phyloP scores from a whole-genome alignment of 2,113 vertebrate species.

The Chamaea fasciata region DNA sequence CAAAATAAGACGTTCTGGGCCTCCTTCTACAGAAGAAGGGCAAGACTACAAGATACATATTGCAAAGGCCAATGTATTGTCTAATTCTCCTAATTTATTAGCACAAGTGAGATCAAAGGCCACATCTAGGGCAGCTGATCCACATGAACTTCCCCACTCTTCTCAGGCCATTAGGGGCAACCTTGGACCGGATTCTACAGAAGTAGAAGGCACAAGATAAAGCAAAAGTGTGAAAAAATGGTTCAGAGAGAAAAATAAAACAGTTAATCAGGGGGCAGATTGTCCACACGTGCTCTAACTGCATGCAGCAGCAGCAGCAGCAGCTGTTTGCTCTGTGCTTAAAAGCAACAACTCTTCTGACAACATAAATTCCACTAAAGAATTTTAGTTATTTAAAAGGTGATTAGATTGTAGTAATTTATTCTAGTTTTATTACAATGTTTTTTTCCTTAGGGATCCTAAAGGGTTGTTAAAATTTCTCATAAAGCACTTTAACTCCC shows the following conservation, averaged over 20 bases:
- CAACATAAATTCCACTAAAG: conserved; percentile 24
- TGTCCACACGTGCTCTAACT: not conserved
- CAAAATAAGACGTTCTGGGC: not conserved
- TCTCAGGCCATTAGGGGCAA: not conserved
- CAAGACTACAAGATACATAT: not conserved
- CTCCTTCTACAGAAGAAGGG: not conserved
- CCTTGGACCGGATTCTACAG: not conserved
- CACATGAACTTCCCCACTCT: not conserved
- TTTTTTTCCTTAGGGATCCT: not conserved
- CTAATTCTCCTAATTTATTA: not conserved
- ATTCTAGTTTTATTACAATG: conserved; percentile 38
- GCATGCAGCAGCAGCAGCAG: not conserved
- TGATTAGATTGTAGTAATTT: conserved; percentile 57
- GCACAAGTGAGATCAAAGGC: not conserved
- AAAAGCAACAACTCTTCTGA: conserved; percentile 7
- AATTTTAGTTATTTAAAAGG: conserved; percentile 58
- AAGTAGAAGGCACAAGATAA: not conserved
- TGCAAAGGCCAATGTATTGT: not conserved
- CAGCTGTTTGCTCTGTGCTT: not conserved
- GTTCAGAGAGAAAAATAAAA: not conserved
- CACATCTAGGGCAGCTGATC: not conserved
- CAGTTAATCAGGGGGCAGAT: not conserved
- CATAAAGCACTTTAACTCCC: conserved; percentile 54
- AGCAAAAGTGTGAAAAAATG: not conserved
- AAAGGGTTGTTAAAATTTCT: conserved; percentile 37